A percentile compares a stretch with the other conserved stretches of the same genome.
phyloP scores from a whole-genome alignment of 2,888 invertebrate species.

The Conus canariensis region DNA sequence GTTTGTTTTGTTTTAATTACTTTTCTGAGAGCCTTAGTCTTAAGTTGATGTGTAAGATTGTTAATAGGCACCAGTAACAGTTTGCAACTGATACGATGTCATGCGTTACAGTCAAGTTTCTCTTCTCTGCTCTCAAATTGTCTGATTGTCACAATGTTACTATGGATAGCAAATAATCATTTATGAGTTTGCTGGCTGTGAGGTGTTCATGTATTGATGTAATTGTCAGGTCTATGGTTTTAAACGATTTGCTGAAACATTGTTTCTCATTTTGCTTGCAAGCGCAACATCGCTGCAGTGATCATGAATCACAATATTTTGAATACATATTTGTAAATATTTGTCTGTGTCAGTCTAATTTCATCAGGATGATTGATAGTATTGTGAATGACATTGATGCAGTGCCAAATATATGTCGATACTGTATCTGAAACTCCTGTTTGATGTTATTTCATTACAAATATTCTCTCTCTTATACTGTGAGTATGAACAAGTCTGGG shows the following conservation, averaged over 20 bases:
- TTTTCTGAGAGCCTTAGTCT: too few relatives aligned
- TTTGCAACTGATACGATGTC: too few relatives aligned
- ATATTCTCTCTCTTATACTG: too few relatives aligned
- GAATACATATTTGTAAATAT: not conserved
- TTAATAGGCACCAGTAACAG: too few relatives aligned
- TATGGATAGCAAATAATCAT: too few relatives aligned
- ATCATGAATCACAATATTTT: not conserved
- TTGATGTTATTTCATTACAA: not conserved
- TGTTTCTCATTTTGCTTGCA: not conserved
- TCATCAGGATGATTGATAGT: not conserved
- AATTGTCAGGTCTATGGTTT: not conserved
- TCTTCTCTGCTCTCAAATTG: too few relatives aligned
- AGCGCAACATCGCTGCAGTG: not conserved
- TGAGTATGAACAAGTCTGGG: too few relatives aligned
- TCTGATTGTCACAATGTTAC: too few relatives aligned
- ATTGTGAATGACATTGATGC: not conserved
- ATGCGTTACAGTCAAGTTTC: too few relatives aligned
- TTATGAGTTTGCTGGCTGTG: not conserved
- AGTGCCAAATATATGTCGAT: conserved; percentile 21
- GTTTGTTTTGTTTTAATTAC: too few relatives aligned
- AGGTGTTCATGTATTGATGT: not conserved
- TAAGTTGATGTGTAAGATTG: too few relatives aligned
- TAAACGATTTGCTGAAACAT: not conserved
- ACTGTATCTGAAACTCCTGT: not conserved
- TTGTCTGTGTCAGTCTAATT: not conserved